These are phyloP conservation scores for Cheiracanthium punctorium DNA, from an alignment of 2,888 invertebrate species.

Conservation along the genomic window DNA sequence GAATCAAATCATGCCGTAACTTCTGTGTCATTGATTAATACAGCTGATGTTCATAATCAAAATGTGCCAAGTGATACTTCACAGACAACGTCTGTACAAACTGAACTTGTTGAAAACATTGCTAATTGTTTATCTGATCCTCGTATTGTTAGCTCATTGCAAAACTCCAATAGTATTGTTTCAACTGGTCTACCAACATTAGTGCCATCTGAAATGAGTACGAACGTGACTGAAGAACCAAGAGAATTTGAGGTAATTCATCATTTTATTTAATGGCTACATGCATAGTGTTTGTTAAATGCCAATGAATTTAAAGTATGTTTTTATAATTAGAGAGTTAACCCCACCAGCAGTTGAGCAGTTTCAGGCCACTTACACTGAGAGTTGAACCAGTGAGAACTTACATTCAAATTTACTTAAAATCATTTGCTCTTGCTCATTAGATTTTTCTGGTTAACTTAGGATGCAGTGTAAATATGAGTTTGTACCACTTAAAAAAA, in stretches of 20 bases:
- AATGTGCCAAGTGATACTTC: conserved; percentile 15
- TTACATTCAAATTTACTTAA: too few relatives aligned
- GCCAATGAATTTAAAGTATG: too few relatives aligned
- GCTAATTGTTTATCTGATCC: conserved; percentile 20
- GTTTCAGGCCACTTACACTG: too few relatives aligned
- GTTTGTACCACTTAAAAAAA: too few relatives aligned
- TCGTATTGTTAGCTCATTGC: background rate
- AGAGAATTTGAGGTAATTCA: conserved; percentile 34
- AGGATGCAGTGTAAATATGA: too few relatives aligned
- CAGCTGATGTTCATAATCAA: conserved; percentile 24
- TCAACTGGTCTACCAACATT: conserved; percentile 24
- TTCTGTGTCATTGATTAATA: conserved; percentile 18
- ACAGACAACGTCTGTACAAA: background rate
- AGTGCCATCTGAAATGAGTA: conserved; percentile 7
- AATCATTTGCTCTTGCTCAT: too few relatives aligned
- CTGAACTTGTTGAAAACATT: conserved; percentile 14
- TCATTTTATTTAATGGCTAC: background rate
- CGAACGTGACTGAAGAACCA: conserved; percentile 15
- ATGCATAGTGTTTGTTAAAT: too few relatives aligned
- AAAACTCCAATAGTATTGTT: conserved; percentile 13
- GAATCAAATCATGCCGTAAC: background rate
- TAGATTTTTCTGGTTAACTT: too few relatives aligned
- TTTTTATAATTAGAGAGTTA: too few relatives aligned
- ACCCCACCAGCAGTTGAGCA: too few relatives aligned
- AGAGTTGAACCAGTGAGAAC: too few relatives aligned